Percentiles rank a stretch among this genome's conserved stretches.
These are phyloP conservation scores for Macropus fuliginosus DNA, from an alignment of 2,797 vertebrate genomes.

Conservation along the genomic window DNA sequence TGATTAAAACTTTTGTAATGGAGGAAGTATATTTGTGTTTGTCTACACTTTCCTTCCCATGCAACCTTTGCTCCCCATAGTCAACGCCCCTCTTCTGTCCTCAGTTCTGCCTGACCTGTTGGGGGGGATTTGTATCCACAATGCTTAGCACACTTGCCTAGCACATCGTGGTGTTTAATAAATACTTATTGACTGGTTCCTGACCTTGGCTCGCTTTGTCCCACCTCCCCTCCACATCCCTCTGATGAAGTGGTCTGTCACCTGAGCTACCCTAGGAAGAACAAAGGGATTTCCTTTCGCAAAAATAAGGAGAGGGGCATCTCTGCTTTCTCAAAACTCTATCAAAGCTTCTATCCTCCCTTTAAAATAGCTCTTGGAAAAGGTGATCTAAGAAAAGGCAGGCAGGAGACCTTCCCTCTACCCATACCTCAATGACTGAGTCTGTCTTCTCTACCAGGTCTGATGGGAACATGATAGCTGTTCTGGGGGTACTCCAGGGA, in stretches of 20 bases:
- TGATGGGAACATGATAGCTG: neutral
- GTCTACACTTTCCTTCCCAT: neutral
- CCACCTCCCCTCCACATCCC: rapidly evolving
- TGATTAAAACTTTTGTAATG: neutral
- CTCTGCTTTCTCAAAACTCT: neutral
- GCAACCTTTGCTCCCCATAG: neutral
- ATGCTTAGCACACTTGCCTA: neutral
- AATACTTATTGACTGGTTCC: neutral
- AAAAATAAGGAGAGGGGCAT: neutral
- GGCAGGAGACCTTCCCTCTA: neutral
- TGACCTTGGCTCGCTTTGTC: neutral
- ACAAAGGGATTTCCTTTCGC: neutral
- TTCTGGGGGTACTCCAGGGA: neutral
- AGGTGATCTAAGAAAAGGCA: neutral
- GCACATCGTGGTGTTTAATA: neutral
- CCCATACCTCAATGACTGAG: neutral
- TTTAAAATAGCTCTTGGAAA: neutral
- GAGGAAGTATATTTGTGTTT: neutral
- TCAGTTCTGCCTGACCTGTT: neutral
- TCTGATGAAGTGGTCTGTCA: neutral
- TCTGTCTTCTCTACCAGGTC: neutral
- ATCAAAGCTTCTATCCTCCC: neutral
- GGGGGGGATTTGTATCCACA: neutral
- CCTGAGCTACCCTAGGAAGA: neutral
- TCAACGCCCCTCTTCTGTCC: neutral